These are phyloP conservation scores for Phocoena phocoena DNA, from an alignment of 2,113 vertebrate species.

Conservation along the genomic window DNA sequence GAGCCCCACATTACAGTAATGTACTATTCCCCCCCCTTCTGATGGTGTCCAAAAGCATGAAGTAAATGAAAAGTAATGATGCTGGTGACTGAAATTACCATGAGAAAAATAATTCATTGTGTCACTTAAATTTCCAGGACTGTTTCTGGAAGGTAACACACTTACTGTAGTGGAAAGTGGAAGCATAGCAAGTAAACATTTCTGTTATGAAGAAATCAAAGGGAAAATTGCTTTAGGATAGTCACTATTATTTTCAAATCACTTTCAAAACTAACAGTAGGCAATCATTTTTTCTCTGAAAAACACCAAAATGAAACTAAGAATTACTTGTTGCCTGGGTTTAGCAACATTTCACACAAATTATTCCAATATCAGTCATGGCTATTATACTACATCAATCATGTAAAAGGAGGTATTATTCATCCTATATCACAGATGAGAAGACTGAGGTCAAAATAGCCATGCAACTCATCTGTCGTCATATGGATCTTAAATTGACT, in stretches of 20 bases:
- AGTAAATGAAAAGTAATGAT: slow-evolving; percentile 63
- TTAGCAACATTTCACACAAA: not conserved
- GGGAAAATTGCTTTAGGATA: not conserved
- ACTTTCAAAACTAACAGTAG: slow-evolving; percentile 28
- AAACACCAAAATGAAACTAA: not conserved
- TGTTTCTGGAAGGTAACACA: slow-evolving; percentile 40
- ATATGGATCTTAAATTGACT: not conserved
- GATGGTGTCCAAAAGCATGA: slow-evolving; percentile 26
- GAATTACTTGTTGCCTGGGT: not conserved
- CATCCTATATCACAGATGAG: not conserved
- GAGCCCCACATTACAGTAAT: slow-evolving; percentile 55
- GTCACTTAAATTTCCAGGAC: slow-evolving; percentile 32
- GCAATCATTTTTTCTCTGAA: not conserved
- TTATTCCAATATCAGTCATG: not conserved
- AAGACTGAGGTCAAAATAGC: not conserved
- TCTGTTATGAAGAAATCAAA: not conserved
- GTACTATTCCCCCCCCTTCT: not conserved
- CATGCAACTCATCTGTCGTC: not conserved
- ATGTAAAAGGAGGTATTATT: not conserved
- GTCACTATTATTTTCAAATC: slow-evolving; percentile 19
- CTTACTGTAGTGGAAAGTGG: not conserved
- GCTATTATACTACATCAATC: not conserved
- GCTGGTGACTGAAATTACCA: slow-evolving; percentile 63
- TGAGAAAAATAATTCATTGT: slow-evolving; percentile 38
- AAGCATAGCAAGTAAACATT: not conserved